These are phyloP conservation scores for Tubulanus polymorphus DNA, from an alignment of 2,888 invertebrate genomes.

Conservation along the genomic window DNA sequence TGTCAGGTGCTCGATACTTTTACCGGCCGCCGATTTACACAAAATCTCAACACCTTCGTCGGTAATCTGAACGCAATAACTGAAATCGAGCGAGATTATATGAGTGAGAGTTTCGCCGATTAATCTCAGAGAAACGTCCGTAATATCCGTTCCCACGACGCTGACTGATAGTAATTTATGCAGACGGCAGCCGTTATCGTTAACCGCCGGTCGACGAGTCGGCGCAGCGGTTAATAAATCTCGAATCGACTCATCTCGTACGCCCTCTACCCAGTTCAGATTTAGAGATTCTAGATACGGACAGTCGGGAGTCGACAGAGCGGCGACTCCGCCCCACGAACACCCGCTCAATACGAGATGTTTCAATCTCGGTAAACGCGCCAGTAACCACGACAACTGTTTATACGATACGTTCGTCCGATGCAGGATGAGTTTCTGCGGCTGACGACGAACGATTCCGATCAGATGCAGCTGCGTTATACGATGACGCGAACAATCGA, in stretches of 20 bases:
- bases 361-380: slow-evolving; percentile 76
- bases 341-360: slow-evolving; percentile 69
- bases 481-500: slow-evolving; percentile 69
- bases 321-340: slow-evolving; percentile 72
- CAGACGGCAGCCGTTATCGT: slow-evolving; percentile 71
- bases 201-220: slow-evolving; percentile 71
- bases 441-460: slow-evolving; percentile 84
- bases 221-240: slow-evolving; percentile 83
- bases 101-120: slow-evolving; percentile 43
- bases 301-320: slow-evolving; percentile 75
- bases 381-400: slow-evolving; percentile 88
- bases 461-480: slow-evolving; percentile 70
- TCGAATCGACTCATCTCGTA: slow-evolving; percentile 78
- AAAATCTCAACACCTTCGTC: slow-evolving; percentile 74
- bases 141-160: slow-evolving; percentile 82
- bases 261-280: slow-evolving; percentile 78
- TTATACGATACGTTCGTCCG: slow-evolving; percentile 84
- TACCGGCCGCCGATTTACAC: slow-evolving; percentile 18
- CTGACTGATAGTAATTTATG: slow-evolving; percentile 71
- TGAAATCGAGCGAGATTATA: slow-evolving; percentile 75
- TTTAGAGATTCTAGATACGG: slow-evolving; percentile 72
- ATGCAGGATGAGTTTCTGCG: slow-evolving; percentile 75
- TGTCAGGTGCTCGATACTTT: slow-evolving; percentile 21
- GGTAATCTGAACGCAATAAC: slow-evolving; percentile 78
- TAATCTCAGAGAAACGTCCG: slow-evolving; percentile 72